Base-by-base conservation (phyloP, 2,888 invertebrate genomes). In the Drosophila aldrichi region DNA sequence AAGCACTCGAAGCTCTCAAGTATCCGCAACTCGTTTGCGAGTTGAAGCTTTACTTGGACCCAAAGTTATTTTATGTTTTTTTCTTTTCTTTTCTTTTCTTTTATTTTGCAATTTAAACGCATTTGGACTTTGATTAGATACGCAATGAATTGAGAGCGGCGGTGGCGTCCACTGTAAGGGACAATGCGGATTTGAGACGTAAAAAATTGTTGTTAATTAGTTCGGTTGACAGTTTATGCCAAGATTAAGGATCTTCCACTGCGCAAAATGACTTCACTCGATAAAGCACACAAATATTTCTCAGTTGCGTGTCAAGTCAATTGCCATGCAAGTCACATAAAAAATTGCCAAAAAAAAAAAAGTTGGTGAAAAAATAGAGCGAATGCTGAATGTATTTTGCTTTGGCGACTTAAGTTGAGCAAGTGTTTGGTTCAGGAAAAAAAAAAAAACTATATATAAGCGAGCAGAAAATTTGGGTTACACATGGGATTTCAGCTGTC, bases 71-170 rank as follows among this genome's bases (percentile, higher is more conserved):
- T 29, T n/a, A 3, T 46, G 3, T 25, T 4, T 8, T 22, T 20
- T 32, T 25, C 2, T 8, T 22, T 20, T 32, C 36, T 65, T 43
- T 40, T 25, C 3, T 20, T 6, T 40, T 25, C 3, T 20, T 6
- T 20, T 29, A 25, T 52, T 65, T 44, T 48, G 71, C 64, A 79
- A 71, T 77, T 75, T 79, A 49, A 70, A 62, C 74, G 52, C 70
- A 71, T 63, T 77, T 79, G 67, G 77, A 77, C 74, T 81, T 75
- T 81, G 69, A 79, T 79, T 72, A 72, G 68, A 77, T 66, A 67
- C 57, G 58, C 57, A 64, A 51, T 38, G 55, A 43, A 57, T 59
- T 56, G 14, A 52, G 49, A 62, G 52, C 55, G 54, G 52, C 22
- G 57, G 36, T 16, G 44, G 25, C 25, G 22, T 2, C 44, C 14